Conservation (phyloP, 23 tunicate genomes). For the Halocynthia aurantium region DNA sequence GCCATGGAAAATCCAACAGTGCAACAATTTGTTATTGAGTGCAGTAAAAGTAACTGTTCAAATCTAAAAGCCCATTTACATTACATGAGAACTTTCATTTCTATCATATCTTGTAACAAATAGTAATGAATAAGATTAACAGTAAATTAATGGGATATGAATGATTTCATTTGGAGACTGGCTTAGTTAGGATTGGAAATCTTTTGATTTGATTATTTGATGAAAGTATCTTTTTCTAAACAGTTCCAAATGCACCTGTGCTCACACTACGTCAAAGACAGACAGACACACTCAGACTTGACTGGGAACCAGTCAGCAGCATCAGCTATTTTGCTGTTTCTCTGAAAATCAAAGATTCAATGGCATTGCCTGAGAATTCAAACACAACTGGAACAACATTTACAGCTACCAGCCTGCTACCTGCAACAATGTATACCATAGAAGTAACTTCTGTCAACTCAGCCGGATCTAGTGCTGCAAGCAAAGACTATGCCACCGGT, state of each 20-base stretch:
- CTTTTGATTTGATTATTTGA: no score
- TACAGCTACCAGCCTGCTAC: not conserved
- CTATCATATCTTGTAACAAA: no score
- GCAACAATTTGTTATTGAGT: no score
- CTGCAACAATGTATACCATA: slow-evolving; percentile 14
- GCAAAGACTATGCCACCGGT: slow-evolving; percentile 3
- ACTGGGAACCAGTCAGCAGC: slow-evolving; percentile 6
- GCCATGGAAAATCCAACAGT: no score
- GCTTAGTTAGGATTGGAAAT: not conserved
- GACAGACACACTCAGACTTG: not conserved
- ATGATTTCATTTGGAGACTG: no score
- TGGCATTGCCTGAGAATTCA: not conserved
- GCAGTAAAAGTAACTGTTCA: no score
- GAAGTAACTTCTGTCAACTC: slow-evolving; percentile 1
- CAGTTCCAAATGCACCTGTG: slow-evolving; percentile 16
- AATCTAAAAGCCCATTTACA: no score
- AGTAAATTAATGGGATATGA: no score
- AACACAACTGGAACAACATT: not conserved
- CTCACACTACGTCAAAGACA: not conserved
- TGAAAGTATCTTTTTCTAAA: no score
- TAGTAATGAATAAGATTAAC: no score
- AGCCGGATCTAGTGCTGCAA: slow-evolving; percentile 8
- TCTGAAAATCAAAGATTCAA: not conserved
- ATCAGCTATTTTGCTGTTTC: not conserved
- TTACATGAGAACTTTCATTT: no score